Conservation (phyloP, 1,140 invertebrate species). For the Pygmarrhopalites habei region DNA sequence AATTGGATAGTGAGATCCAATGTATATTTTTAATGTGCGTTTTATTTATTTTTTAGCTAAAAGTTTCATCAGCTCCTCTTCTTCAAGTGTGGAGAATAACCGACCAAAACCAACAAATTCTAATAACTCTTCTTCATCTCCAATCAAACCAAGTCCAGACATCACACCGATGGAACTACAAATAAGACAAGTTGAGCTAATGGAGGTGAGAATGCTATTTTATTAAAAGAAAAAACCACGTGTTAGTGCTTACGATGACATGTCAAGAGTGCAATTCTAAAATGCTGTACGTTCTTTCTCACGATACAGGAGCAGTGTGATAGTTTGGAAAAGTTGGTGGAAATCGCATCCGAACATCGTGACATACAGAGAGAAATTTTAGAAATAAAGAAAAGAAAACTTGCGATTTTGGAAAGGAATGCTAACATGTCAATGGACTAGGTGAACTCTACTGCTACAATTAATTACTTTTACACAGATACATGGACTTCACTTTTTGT, state of each 20-base stretch:
- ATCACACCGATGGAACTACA: constrained; percentile 3
- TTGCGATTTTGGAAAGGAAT: constrained; percentile 4
- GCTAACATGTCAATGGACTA: not conserved
- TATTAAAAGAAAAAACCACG: too few relatives aligned
- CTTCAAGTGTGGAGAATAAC: not conserved
- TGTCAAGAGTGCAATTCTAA: too few relatives aligned
- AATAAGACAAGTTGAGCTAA: constrained; percentile 2
- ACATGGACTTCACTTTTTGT: too few relatives aligned
- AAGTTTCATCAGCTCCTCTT: too few relatives aligned
- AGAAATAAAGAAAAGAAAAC: constrained; percentile 5
- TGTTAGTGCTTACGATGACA: too few relatives aligned
- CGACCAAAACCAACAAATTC: not conserved
- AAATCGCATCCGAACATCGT: constrained; percentile 1
- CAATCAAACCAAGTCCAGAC: not conserved
- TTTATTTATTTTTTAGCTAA: too few relatives aligned
- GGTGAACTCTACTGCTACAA: not conserved
- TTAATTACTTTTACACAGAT: too few relatives aligned
- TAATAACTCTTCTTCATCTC: too few relatives aligned
- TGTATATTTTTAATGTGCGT: too few relatives aligned
- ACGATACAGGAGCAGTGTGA: constrained; percentile 14
- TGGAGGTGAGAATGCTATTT: too few relatives aligned
- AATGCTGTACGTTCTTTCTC: too few relatives aligned
- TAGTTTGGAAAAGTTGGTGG: constrained; percentile 6
- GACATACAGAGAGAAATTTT: constrained; percentile 6
- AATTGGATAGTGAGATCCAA: too few relatives aligned